Evolutionary conservation across 2,888 invertebrate species (phyloP).

Genomic region (Tetragnatha montana): DNA sequence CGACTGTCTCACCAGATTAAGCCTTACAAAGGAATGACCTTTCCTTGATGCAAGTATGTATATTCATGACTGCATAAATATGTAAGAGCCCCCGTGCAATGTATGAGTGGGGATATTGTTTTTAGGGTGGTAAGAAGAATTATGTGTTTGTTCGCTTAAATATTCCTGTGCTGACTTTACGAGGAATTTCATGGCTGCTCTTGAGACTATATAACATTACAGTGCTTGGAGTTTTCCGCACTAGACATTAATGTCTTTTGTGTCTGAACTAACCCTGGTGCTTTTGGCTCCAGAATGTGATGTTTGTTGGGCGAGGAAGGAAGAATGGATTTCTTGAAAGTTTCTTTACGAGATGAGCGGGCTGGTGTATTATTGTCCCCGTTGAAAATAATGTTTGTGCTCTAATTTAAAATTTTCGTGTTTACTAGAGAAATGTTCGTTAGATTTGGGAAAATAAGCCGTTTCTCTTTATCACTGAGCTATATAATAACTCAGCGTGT

Average conservation of each 20-base stretch:
- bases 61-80: conserved; percentile 65
- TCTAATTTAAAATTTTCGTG: too few relatives aligned
- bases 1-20: conserved; percentile 30
- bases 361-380: too few relatives aligned
- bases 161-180: conserved; percentile 55
- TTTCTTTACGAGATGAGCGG: too few relatives aligned
- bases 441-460: too few relatives aligned
- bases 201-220: conserved; percentile 17
- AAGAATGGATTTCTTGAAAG: too few relatives aligned
- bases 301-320: too few relatives aligned
- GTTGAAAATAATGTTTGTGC: too few relatives aligned
- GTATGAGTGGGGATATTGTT: conserved; percentile 40
- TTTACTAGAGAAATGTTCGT: too few relatives aligned
- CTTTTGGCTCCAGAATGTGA: background rate
- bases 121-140: conserved; percentile 57
- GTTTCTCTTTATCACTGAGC: too few relatives aligned
- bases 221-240: background rate
- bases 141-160: conserved; percentile 66
- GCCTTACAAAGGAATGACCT: background rate
- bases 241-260: conserved; percentile 39
- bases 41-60: conserved; percentile 36
- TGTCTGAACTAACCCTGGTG: conserved; percentile 21
- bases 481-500: too few relatives aligned
- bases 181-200: conserved; percentile 51
- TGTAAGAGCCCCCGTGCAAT: conserved; percentile 29